These are phyloP conservation scores for Lithophane leautieri DNA, from an alignment of 2,888 invertebrate genomes.

Conservation along the genomic window DNA sequence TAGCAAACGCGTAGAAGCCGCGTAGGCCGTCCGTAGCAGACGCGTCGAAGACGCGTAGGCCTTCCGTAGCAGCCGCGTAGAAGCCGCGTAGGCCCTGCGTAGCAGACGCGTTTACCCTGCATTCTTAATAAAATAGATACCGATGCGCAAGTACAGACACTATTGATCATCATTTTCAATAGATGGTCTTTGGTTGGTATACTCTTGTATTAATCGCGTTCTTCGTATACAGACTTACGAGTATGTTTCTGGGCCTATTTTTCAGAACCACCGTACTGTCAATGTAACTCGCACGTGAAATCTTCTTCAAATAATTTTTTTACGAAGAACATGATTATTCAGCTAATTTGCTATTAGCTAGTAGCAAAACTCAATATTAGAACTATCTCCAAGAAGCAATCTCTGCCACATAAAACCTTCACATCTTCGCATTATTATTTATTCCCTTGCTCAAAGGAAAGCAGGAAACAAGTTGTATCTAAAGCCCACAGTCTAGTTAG, in stretches of 20 bases:
- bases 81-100: not conserved
- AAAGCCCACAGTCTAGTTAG: constrained; percentile 38
- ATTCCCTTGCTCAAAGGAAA: constrained; percentile 22
- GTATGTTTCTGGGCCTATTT: too few relatives aligned
- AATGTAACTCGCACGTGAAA: too few relatives aligned
- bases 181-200: not conserved
- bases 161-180: not conserved
- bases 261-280: not conserved
- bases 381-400: too few relatives aligned
- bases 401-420: not conserved
- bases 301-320: not conserved
- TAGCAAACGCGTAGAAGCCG: not conserved
- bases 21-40: not conserved
- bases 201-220: too few relatives aligned
- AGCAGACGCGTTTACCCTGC: too few relatives aligned
- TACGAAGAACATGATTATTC: not conserved
- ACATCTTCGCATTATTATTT: constrained; percentile 9
- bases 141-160: not conserved
- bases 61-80: not conserved
- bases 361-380: not conserved
- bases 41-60: not conserved
- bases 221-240: not conserved
- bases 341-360: not conserved
- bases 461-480: constrained; percentile 33
- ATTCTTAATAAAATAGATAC: too few relatives aligned